A percentile compares a stretch with the other conserved stretches of the same genome.
Evolutionary conservation across 1,140 invertebrate genomes (phyloP).

Genomic region (Chrysomallon squamiferum): DNA sequence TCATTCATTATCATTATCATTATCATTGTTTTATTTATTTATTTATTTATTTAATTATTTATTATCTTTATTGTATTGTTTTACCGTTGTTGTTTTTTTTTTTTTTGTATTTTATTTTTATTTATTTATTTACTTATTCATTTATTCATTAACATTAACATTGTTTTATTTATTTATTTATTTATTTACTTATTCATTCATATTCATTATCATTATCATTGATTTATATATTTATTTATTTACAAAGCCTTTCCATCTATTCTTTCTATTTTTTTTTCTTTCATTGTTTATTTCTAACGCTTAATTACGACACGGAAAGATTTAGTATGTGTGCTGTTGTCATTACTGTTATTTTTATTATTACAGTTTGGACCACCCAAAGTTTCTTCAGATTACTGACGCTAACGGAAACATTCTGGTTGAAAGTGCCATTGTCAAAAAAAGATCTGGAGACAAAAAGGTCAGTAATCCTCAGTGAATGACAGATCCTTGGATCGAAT

Average conservation of each 20-base stretch:
- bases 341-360: not conserved
- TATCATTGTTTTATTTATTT: not conserved
- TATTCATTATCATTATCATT: too few species aligned
- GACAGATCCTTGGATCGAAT: too few species aligned
- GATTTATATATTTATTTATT: not conserved
- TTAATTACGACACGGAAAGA: not conserved
- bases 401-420: constrained; percentile 22
- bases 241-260: not conserved
- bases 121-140: too few species aligned
- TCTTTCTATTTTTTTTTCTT: not conserved
- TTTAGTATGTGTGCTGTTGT: not conserved
- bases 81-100: too few species aligned
- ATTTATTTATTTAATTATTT: too few species aligned
- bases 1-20: too few species aligned
- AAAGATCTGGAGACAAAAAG: constrained; percentile 20
- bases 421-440: constrained; percentile 17
- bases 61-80: too few species aligned
- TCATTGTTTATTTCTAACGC: not conserved
- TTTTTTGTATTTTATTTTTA: too few species aligned
- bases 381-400: constrained; percentile 19
- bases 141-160: too few species aligned
- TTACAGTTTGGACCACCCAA: constrained; percentile 17
- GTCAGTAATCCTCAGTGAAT: too few species aligned
- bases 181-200: too few species aligned
- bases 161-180: too few species aligned